Conservation (phyloP, 23 tunicate genomes). For the Aplidium turbinatum region DNA sequence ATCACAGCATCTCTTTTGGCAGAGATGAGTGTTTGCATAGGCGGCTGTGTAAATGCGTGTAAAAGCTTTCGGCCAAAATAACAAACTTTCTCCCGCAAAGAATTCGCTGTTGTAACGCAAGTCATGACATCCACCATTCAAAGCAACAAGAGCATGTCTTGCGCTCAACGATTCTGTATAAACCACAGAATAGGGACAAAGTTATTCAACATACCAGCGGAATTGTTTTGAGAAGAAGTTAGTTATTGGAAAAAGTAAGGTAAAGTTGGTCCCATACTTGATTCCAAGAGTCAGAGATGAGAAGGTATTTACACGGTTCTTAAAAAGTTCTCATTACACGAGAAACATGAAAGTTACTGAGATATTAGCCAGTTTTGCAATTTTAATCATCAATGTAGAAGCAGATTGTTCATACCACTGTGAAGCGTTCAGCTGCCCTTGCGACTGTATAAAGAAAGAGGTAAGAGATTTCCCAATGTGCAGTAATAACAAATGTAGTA, state of each 20-base stretch:
- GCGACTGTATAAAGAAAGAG: constrained; percentile 63
- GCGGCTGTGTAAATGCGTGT: constrained; percentile 52
- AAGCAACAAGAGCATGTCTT: not conserved
- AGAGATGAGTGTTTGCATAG: constrained; percentile 48
- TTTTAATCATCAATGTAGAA: not conserved
- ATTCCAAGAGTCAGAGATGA: no score
- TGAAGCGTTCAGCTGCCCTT: constrained; percentile 79
- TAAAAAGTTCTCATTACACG: no score
- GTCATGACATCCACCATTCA: no score
- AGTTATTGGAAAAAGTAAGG: not conserved
- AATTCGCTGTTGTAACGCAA: no score
- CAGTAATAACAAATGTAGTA: not conserved
- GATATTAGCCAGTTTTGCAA: not conserved
- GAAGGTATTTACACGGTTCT: no score
- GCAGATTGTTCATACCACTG: constrained; percentile 70
- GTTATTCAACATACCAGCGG: no score
- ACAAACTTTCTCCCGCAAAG: constrained; percentile 17
- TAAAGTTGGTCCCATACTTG: not conserved
- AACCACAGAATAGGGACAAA: no score
- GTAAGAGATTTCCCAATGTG: constrained; percentile 45
- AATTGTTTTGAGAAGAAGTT: no score
- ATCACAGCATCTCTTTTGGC: not conserved
- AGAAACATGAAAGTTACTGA: not conserved
- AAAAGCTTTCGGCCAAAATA: not conserved
- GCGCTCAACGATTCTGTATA: not conserved